Conservation (phyloP, 2,888 invertebrate species). For the Cheiracanthium punctorium region DNA sequence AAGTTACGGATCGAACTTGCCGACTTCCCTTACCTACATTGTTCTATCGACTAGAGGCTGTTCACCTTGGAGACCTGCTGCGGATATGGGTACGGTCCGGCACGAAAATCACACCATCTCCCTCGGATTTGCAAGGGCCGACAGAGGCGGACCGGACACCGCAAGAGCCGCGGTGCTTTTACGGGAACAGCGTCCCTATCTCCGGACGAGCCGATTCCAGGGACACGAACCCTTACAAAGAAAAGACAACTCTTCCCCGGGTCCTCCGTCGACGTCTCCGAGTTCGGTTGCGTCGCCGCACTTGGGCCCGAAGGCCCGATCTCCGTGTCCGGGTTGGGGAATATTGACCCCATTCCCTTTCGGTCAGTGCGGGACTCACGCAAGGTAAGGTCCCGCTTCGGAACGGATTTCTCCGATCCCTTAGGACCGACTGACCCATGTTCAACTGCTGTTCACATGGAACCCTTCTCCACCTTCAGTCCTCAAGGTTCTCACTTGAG, state of each 20-base stretch:
- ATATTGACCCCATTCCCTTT: constrained; percentile 78
- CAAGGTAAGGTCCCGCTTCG: constrained; percentile 68
- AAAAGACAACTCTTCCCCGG: constrained; percentile 78
- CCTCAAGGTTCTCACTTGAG: constrained; percentile 80
- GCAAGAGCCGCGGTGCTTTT: constrained; percentile 75
- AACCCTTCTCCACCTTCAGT: constrained; percentile 79
- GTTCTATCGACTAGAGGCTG: constrained; percentile 83
- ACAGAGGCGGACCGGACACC: constrained; percentile 8
- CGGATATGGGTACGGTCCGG: constrained; percentile 79
- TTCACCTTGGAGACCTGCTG: constrained; percentile 86
- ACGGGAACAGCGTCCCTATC: constrained; percentile 74
- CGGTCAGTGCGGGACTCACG: too few relatives aligned
- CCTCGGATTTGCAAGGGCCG: constrained; percentile 12
- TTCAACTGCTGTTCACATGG: constrained; percentile 80
- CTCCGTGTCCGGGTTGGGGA: constrained; percentile 75
- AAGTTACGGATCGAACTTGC: constrained; percentile 80
- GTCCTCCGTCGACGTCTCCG: constrained; percentile 75
- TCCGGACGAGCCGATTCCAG: constrained; percentile 77
- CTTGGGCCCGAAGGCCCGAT: constrained; percentile 67
- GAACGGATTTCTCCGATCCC: constrained; percentile 74
- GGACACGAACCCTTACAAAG: constrained; percentile 76
- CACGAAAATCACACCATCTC: constrained; percentile 8
- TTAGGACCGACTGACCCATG: constrained; percentile 77
- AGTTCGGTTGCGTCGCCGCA: constrained; percentile 76
- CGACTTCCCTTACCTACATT: constrained; percentile 84